phyloP scores from a whole-genome alignment of 1,140 invertebrate species.

The Drosophila tropicalis region DNA sequence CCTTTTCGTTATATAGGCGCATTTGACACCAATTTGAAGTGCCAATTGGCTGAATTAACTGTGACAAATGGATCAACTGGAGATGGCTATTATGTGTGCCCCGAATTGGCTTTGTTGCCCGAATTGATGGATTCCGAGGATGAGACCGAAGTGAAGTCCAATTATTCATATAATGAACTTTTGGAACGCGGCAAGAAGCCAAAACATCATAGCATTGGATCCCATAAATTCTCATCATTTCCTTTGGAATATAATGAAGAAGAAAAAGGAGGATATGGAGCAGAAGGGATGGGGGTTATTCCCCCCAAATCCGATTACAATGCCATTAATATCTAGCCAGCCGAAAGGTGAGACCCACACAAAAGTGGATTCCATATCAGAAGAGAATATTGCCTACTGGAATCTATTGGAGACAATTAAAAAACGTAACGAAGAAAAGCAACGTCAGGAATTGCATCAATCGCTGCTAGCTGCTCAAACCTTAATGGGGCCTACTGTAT shows the following conservation, averaged over 20 bases:
- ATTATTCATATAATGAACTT: neutral
- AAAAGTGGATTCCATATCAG: neutral
- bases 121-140: neutral
- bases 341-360: too few species aligned
- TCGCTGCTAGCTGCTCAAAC: neutral
- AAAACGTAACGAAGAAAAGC: neutral
- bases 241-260: too few species aligned
- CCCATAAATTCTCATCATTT: neutral
- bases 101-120: neutral
- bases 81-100: conserved; percentile 38
- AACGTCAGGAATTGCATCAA: neutral
- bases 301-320: too few species aligned
- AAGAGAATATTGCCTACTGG: conserved; percentile 5
- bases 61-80: conserved; percentile 39
- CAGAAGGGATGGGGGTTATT: too few species aligned
- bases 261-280: too few species aligned
- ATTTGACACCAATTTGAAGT: conserved; percentile 23
- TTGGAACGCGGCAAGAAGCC: conserved; percentile 1
- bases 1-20: conserved; percentile 9
- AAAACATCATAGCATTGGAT: neutral
- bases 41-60: conserved; percentile 7
- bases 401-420: neutral
- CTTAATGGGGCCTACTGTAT: too few species aligned
- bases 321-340: too few species aligned
- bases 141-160: neutral